Percentiles rank a stretch among this genome's conserved stretches.
Evolutionary conservation across 2,888 invertebrate species (phyloP).

Genomic region (Parnassius apollo): DNA sequence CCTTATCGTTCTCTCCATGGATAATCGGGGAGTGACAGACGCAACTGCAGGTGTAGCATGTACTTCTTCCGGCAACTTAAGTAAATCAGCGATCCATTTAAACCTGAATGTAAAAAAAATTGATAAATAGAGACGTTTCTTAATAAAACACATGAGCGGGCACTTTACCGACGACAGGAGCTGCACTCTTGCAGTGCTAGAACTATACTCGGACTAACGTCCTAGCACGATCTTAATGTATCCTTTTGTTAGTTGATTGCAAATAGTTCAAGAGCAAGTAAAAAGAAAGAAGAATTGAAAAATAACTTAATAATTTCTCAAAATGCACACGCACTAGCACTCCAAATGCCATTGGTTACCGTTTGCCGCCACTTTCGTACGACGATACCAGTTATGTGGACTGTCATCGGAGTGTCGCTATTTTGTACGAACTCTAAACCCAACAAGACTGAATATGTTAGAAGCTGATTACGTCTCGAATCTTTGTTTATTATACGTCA

Average conservation of each 20-base stretch:
- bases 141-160: too few relatives aligned
- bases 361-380: too few relatives aligned
- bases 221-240: neutral
- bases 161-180: too few relatives aligned
- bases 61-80: slow-evolving; percentile 50
- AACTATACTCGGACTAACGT: neutral
- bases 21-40: slow-evolving; percentile 36
- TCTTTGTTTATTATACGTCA: neutral
- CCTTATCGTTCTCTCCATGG: slow-evolving; percentile 40
- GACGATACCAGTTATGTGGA: too few relatives aligned
- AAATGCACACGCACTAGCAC: too few relatives aligned
- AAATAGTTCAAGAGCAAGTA: too few relatives aligned
- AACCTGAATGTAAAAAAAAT: slow-evolving; percentile 55
- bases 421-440: neutral
- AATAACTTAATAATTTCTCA: too few relatives aligned
- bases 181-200: too few relatives aligned
- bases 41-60: slow-evolving; percentile 28
- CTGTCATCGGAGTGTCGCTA: too few relatives aligned
- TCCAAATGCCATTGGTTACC: too few relatives aligned
- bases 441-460: slow-evolving; percentile 7
- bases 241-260: too few relatives aligned
- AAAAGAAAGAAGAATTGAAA: too few relatives aligned
- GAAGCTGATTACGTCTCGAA: neutral
- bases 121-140: neutral
- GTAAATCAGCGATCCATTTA: slow-evolving; percentile 65